Conservation (phyloP, 2,797 vertebrate genomes). For the Champsocephalus gunnari region DNA sequence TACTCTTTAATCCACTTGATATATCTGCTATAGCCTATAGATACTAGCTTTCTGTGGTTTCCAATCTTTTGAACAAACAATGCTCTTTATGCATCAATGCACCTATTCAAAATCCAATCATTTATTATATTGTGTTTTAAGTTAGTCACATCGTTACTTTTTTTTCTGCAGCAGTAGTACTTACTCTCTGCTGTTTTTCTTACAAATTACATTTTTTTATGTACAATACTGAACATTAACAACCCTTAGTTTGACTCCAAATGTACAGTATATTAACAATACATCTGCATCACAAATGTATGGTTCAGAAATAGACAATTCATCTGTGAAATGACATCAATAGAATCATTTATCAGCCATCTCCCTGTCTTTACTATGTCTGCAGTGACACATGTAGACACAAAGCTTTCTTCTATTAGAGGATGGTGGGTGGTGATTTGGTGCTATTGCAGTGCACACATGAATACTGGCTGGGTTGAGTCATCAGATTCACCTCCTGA, state of each 20-base stretch:
- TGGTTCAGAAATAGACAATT: constrained; percentile 51
- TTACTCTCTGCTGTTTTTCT: constrained; percentile 5
- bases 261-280: constrained; percentile 41
- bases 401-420: constrained; percentile 67
- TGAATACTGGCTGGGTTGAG: constrained; percentile 68
- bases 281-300: constrained; percentile 50
- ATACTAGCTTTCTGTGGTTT: background rate
- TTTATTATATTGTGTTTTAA: background rate
- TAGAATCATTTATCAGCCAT: constrained; percentile 52
- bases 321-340: constrained; percentile 59
- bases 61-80: background rate
- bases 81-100: background rate
- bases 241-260: constrained; percentile 25
- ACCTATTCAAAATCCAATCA: background rate
- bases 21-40: background rate
- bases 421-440: constrained; percentile 70
- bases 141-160: no score
- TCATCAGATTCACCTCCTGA: constrained; percentile 78
- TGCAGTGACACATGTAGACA: constrained; percentile 66
- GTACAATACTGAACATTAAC: background rate
- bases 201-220: background rate
- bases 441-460: constrained; percentile 63
- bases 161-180: constrained; percentile 14
- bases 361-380: constrained; percentile 68
- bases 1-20: background rate